Percentiles rank a stretch among this genome's conserved stretches.
Conservation (phyloP, 2,797 vertebrate species). For the Myotis vivesi region DNA sequence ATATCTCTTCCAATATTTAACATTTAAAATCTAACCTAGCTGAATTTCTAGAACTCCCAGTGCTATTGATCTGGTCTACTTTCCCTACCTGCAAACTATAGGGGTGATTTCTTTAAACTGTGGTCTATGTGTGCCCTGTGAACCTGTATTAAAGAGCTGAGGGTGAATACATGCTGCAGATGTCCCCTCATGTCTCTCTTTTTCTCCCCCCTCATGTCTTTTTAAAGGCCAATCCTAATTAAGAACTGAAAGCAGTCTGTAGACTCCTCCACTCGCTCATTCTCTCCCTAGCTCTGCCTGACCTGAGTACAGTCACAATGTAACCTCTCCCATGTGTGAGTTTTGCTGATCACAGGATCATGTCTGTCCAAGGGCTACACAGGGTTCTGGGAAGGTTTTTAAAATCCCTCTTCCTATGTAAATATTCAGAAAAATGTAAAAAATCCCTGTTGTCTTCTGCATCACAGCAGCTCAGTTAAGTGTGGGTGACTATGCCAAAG, state of each 20-base stretch:
- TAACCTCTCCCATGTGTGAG: background rate
- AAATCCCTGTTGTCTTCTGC: background rate
- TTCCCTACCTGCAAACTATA: background rate
- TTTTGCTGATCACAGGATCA: slow-evolving; percentile 1
- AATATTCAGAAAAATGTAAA: slow-evolving; percentile 49
- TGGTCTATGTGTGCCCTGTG: background rate
- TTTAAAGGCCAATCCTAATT: background rate
- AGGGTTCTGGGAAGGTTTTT: background rate
- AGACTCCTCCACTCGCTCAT: background rate
- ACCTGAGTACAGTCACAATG: background rate
- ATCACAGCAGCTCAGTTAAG: background rate
- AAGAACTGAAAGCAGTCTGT: background rate
- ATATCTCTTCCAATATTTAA: background rate
- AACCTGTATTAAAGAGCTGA: background rate
- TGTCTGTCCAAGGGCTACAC: background rate
- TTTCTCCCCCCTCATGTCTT: background rate
- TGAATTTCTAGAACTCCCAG: slow-evolving; percentile 1
- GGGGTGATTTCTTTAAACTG: background rate
- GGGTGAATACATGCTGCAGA: background rate
- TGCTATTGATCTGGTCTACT: background rate
- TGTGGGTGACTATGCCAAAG: background rate
- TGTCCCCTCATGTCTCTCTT: background rate
- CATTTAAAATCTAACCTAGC: background rate
- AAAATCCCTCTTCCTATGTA: background rate
- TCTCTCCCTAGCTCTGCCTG: background rate